Evolutionary conservation across 2,888 invertebrate genomes (phyloP), one percentile per base, ranked within the genome.

Genomic region (Chydorus sphaericus): DNA sequence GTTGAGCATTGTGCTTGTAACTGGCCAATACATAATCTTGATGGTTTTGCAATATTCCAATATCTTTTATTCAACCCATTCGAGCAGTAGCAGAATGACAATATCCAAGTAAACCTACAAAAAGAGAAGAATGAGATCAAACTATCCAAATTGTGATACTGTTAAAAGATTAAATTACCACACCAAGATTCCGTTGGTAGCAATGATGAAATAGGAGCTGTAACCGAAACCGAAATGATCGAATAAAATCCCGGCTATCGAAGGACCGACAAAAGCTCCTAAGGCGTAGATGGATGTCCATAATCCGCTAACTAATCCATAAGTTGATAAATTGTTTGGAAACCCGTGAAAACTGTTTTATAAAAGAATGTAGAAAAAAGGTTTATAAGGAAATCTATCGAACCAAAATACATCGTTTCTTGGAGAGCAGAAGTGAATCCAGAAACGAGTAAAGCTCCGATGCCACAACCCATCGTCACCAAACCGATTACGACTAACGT

Each of bases 251-350:
- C 68, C 68, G 29, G 66, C 67, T 10, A 63, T 36, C 1, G 64
- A 63, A 8, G 68, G 66, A 0, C 88, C 88, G 52, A 87, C 79
- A 68, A 87, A 87, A 2, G 87, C 86, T 1, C 92, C 92, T 10
- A 92, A 73, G 0, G 91, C 89, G 65, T 91, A 90, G 0, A 85
- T 81, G 1, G 89, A 88, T 1, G 91, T 90, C 83, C 90, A 92
- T 64, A 92, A 75, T 0, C 90, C 92, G 1, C 91, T 89, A 8
- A 91, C 83, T 36, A 91, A 72, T 0, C 91, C 91, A 66, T 88
- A 91, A 0, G 92, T 92, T 65, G 88, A 85, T 61, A 91, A 75
- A 59, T 82, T 84, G 68, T 92, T 87, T 0, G 86, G 83, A 61
- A 89, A 81, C 2, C 86, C 86, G 61, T 79, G 75, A 0, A 76